Evolutionary conservation across 1,140 invertebrate species (phyloP), one percentile per base, ranked within the genome.

Genomic region (Bombus breviceps): DNA sequence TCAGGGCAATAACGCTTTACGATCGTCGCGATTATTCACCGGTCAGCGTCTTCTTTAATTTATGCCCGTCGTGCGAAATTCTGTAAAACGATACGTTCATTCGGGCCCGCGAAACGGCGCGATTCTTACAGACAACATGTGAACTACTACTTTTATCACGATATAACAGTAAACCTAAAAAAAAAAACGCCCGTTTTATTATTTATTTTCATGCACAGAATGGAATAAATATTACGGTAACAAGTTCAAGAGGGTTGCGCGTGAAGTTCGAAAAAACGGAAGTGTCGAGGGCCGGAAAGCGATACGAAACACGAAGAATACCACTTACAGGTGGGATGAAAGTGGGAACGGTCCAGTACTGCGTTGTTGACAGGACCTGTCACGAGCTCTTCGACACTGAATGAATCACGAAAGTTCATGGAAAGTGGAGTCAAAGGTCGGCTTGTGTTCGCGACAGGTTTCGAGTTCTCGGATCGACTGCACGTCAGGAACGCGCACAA

Each of bases 391-490:
- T 92, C 79, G 64, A 77, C 83, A 85, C 74, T 78, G 75, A 82
- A 66, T 82, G 34, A 69, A 57, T 86, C 83, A 89, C 91, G 53
- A 91, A 88, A 75, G 74, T 91, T 91, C 91, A 93, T 90, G 71
- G 89, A 92, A 89, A 92, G 82, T 76, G 82, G 76, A 92, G 88
- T 92, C 91, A 87, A 91, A 90, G 81, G 79, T 90, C 81, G 86
- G 82, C 53, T 69, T 32, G 81, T 81, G 89, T 88, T 90, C 90
- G 89, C 91, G 89, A 91, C 91, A 92, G 88, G 87, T 89, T 92
- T 92, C 87, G 90, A 90, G 90, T 87, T 82, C 90, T 83, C 91
- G 91, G 75, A 89, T 92, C 90, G 89, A 92, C 92, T 92, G 88
- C 85, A 85, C 87, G 85, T 28, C 25, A 81, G 53, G 41, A 80